Conservation (phyloP, 2,888 invertebrate species). For the Galerucella pusilla region DNA sequence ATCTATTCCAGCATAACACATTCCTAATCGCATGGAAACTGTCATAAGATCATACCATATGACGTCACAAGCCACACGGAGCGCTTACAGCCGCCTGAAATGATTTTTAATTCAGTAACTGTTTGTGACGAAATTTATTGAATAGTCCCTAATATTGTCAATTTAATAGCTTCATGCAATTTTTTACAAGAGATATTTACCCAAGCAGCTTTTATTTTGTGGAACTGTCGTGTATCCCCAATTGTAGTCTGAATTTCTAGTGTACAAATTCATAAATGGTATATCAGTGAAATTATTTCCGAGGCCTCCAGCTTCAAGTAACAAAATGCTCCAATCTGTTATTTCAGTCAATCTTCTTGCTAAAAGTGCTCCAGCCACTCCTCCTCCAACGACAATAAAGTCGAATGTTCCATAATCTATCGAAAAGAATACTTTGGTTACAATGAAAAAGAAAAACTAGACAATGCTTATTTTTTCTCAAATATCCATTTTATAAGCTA, state of each 20-base stretch:
- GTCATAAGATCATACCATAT: too few species aligned
- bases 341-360: constrained; percentile 47
- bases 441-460: not conserved
- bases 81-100: too few species aligned
- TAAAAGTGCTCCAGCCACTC: constrained; percentile 47
- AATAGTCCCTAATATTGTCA: too few species aligned
- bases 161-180: too few species aligned
- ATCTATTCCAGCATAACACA: too few species aligned
- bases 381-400: constrained; percentile 48
- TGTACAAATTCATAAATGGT: constrained; percentile 34
- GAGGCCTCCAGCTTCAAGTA: constrained; percentile 48
- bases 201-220: constrained; percentile 44
- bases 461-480: not conserved
- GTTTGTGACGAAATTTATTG: too few species aligned
- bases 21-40: too few species aligned
- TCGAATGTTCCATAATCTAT: constrained; percentile 46
- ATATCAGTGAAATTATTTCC: constrained; percentile 46
- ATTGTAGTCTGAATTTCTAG: constrained; percentile 34
- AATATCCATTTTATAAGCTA: not conserved
- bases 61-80: too few species aligned
- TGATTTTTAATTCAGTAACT: too few species aligned
- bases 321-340: constrained; percentile 42
- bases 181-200: constrained; percentile 23
- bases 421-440: constrained; percentile 8
- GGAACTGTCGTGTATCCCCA: constrained; percentile 45